Evolutionary conservation across 2,113 vertebrate species (phyloP), one percentile per base, ranked within the genome.

Genomic region (Ptilorrhoa leucosticta): DNA sequence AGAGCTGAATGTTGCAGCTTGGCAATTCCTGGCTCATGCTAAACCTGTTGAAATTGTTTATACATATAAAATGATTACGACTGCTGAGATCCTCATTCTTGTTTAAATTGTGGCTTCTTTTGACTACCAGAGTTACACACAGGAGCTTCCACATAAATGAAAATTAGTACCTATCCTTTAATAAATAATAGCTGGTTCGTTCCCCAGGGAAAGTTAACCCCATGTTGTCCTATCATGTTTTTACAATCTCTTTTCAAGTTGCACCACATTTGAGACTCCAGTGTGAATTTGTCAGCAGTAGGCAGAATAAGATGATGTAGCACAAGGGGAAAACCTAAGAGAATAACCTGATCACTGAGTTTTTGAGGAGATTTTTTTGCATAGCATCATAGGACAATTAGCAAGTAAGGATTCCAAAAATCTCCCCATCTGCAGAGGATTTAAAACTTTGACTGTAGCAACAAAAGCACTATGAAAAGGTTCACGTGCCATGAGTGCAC

Each of bases 91-190:
- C 53, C 73, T 82, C 45, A 92, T 79, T 87, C 72, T 68, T 91
- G 80, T 84, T 78, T 95, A 94, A 84, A 89, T 23, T 83, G 57
- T 64, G 61, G 87, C 60, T 93, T 94, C 69, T 94, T 89, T 27
- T 21, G 18, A 75, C 70, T 56, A 53, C 28, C n/a, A 87, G 44
- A 84, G n/a, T 27, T 63, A 79, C 24, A 75, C 51, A 87, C 47
- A 75, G 77, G 12, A 83, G 84, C 53, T 94, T 71, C 64, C 64
- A 51, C 28, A 60, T 24, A 89, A 78, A 95, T 30, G 20, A 95
- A 84, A 87, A 84, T 79, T 87, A 94, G 57, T 28, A 10, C n/a
- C 70, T 87, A 40, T 23, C 54, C 76, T 83, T 90, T 70, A 63
- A 77, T 42, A 94, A 90, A 53, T 69, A 84, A 90, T 33, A 57